Conservation (phyloP, 2,797 vertebrate species). For the Sphenopsis melanotis region DNA sequence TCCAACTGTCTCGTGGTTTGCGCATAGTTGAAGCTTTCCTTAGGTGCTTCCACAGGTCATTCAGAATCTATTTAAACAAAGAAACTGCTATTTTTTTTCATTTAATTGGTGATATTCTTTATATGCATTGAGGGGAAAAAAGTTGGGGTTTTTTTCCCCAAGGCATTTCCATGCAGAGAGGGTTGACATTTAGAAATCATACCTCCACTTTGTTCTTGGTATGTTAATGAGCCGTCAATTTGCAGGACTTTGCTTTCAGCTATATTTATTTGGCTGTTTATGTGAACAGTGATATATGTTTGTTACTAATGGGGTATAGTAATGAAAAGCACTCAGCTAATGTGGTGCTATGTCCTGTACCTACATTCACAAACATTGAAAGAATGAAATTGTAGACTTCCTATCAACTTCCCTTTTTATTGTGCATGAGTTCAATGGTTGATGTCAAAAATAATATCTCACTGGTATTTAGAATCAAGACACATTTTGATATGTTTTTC, state of each 20-base stretch:
- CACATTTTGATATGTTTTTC: background rate
- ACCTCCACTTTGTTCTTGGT: background rate
- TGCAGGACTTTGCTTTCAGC: background rate
- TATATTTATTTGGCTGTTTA: background rate
- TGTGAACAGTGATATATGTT: background rate
- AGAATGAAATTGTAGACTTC: background rate
- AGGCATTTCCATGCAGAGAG: background rate
- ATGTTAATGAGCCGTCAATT: background rate
- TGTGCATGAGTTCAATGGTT: background rate
- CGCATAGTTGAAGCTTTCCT: background rate
- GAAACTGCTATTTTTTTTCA: background rate
- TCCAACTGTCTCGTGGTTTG: fast-evolving
- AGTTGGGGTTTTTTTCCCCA: background rate
- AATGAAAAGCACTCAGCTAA: background rate
- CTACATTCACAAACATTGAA: background rate
- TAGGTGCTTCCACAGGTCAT: background rate
- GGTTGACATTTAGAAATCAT: background rate
- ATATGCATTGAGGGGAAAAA: background rate
- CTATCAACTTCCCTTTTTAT: background rate
- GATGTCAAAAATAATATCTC: background rate
- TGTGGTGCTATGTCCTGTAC: background rate
- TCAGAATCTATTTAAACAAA: background rate
- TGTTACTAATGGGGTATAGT: background rate
- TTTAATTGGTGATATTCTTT: background rate
- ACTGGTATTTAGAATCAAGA: background rate